These are phyloP conservation scores for Henricia sp. DNA, from an alignment of 53 echinoderm and acorn worm genomes.

Conservation along the genomic window DNA sequence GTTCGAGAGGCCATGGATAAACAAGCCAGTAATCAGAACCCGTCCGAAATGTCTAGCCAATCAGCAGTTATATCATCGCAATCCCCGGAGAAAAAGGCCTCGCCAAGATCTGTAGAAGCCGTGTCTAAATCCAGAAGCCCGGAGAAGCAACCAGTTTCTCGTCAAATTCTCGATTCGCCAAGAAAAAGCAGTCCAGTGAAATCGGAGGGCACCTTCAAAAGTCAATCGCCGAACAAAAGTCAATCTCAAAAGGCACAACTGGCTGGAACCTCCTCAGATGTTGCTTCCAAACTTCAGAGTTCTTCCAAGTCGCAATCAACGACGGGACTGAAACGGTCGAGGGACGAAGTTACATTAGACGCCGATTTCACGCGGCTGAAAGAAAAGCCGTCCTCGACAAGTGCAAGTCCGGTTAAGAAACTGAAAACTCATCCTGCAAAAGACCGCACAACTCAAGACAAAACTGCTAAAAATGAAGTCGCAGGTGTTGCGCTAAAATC, in stretches of 20 bases:
- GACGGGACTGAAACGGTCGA: neutral
- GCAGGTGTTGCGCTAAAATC: neutral
- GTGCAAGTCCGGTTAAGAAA: conserved; percentile 22
- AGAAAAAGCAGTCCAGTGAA: neutral
- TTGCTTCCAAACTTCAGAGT: too few relatives aligned
- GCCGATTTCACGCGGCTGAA: conserved; percentile 4
- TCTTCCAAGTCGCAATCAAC: neutral
- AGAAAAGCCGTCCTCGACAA: conserved; percentile 12
- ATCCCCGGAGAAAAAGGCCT: neutral
- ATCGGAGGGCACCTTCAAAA: neutral
- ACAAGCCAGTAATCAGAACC: conserved; percentile 14
- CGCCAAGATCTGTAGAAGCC: neutral
- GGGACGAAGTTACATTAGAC: neutral
- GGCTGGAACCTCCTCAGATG: too few relatives aligned
- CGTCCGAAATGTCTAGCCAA: neutral
- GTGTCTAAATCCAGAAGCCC: neutral
- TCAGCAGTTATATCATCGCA: too few relatives aligned
- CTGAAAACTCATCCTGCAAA: conserved; percentile 7
- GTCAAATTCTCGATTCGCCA: neutral
- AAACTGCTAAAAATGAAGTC: neutral
- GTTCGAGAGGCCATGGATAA: conserved; percentile 60
- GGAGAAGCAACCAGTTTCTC: neutral
- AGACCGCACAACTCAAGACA: neutral
- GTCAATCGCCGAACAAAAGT: neutral
- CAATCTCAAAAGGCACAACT: too few relatives aligned